These are phyloP conservation scores for Diplodus puntazzo DNA, from an alignment of 2,797 vertebrate genomes.

Conservation along the genomic window DNA sequence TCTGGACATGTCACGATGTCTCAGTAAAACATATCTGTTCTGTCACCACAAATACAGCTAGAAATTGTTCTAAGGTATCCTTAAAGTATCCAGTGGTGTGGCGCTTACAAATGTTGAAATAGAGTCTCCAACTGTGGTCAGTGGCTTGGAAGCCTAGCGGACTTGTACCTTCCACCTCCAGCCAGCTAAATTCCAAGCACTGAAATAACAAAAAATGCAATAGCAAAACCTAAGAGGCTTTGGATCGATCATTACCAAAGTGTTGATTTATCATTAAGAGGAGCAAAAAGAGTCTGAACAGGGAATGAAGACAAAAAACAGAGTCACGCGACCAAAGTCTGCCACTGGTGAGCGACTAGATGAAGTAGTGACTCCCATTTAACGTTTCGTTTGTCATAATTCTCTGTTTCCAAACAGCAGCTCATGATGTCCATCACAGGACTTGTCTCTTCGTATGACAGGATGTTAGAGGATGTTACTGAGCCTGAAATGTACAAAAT, in stretches of 20 bases:
- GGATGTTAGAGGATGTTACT: neutral
- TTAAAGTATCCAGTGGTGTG: too few species aligned
- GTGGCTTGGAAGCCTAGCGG: too few species aligned
- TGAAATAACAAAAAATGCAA: neutral
- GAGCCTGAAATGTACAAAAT: neutral
- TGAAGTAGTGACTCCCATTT: neutral
- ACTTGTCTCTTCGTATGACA: neutral
- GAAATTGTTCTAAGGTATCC: too few species aligned
- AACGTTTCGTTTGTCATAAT: too few species aligned
- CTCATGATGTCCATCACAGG: neutral
- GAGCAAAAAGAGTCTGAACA: neutral
- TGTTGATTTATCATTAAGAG: neutral
- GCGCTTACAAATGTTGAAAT: too few species aligned
- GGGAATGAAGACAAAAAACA: neutral
- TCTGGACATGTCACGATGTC: too few species aligned
- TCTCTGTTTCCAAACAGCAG: neutral
- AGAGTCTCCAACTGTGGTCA: too few species aligned
- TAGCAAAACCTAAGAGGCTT: neutral
- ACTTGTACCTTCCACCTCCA: too few species aligned
- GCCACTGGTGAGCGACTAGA: neutral
- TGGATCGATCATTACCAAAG: constrained; percentile 2
- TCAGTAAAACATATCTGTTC: too few species aligned
- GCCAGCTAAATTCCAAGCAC: neutral
- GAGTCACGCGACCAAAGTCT: neutral
- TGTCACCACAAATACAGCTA: too few species aligned